Percentiles rank a stretch among this genome's conserved stretches.
These are phyloP conservation scores for Trididemnum nubilum DNA, from an alignment of 23 tunicate genomes.

Conservation along the genomic window DNA sequence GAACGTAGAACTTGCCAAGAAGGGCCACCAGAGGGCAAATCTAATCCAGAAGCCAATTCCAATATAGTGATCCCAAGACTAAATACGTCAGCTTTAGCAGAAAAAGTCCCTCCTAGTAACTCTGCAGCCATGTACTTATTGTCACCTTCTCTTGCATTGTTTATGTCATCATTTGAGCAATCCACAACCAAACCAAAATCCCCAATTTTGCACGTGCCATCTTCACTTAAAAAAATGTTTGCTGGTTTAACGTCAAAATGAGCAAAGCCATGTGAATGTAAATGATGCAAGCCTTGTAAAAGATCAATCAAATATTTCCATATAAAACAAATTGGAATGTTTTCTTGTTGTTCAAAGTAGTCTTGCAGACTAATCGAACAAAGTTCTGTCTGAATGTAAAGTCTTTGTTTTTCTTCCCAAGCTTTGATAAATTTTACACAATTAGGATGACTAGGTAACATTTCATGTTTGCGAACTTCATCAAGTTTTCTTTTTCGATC, in stretches of 20 bases:
- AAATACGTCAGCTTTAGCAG: slow-evolving; percentile 84
- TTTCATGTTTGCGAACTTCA: slow-evolving; percentile 81
- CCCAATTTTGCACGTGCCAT: slow-evolving; percentile 75
- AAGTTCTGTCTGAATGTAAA: slow-evolving; percentile 88
- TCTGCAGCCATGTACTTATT: slow-evolving; percentile 93
- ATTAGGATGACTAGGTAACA: slow-evolving; percentile 71
- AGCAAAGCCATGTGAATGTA: slow-evolving; percentile 70
- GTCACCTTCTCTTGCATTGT: slow-evolving; percentile 78
- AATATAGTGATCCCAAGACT: slow-evolving; percentile 85
- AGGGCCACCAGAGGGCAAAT: slow-evolving; percentile 63
- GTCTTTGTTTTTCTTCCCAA: slow-evolving; percentile 88
- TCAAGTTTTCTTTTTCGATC: slow-evolving; percentile 74
- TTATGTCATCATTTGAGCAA: slow-evolving; percentile 30
- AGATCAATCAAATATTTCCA: slow-evolving; percentile 80
- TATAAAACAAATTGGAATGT: slow-evolving; percentile 35
- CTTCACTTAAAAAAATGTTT: slow-evolving; percentile 57
- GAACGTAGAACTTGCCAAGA: slow-evolving; percentile 75
- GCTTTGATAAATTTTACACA: slow-evolving; percentile 82
- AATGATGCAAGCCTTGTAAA: slow-evolving; percentile 71
- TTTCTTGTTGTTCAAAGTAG: slow-evolving; percentile 40
- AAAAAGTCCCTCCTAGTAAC: slow-evolving; percentile 52
- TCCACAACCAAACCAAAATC: slow-evolving; percentile 81
- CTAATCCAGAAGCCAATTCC: slow-evolving; percentile 62
- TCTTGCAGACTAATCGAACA: slow-evolving; percentile 65
- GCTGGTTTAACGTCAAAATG: slow-evolving; percentile 94